These are phyloP conservation scores for Armadillidium nasatum DNA, from an alignment of 1,140 invertebrate genomes.

Conservation along the genomic window DNA sequence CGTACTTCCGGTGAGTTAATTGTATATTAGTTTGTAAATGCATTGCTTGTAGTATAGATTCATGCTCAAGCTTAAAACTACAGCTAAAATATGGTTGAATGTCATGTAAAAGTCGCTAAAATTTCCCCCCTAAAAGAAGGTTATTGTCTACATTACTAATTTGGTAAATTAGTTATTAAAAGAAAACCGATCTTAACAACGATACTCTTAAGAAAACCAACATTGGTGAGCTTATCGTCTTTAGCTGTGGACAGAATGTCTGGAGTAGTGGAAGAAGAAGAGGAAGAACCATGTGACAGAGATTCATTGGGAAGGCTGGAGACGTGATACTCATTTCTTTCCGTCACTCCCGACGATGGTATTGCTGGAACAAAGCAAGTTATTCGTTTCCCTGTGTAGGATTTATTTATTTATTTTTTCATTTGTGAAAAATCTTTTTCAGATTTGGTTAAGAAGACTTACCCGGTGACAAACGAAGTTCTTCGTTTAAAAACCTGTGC, in stretches of 20 bases:
- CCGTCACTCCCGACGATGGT: not conserved
- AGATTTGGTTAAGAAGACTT: not conserved
- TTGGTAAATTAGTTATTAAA: not conserved
- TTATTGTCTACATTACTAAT: not conserved
- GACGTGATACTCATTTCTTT: not conserved
- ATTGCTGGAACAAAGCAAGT: not conserved
- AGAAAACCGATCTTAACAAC: not conserved
- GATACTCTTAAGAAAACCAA: not conserved
- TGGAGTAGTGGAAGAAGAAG: not conserved
- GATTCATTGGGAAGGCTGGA: not conserved
- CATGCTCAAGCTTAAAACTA: not conserved
- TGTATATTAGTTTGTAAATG: no score
- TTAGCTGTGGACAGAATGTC: not conserved
- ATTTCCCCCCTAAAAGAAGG: not conserved
- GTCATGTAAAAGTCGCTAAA: not conserved
- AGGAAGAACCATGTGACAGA: not conserved
- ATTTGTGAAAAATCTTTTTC: not conserved
- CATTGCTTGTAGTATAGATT: not conserved
- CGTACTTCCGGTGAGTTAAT: no score
- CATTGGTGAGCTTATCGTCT: not conserved
- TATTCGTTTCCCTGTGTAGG: no score
- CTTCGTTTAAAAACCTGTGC: constrained; percentile 54
- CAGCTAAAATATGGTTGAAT: no score
- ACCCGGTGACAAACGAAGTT: constrained; percentile 49
- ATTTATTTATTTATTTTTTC: not conserved